Evolutionary conservation across 2,888 invertebrate species (phyloP), one percentile per base, ranked within the genome.

Genomic region (Drosophila sordidula): DNA sequence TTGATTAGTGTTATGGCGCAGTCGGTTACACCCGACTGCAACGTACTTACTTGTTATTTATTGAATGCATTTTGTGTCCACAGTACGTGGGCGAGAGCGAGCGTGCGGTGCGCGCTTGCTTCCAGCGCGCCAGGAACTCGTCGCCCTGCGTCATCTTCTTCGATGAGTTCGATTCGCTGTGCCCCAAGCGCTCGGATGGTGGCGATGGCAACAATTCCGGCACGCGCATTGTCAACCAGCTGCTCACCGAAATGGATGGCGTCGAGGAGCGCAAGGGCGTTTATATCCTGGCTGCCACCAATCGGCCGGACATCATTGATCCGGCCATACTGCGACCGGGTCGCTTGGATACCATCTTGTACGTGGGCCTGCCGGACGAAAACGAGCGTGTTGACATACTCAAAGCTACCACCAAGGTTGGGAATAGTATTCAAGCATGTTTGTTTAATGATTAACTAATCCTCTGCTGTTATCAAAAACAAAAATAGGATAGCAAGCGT

Each of bases 11-110:
- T n/a, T n/a, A n/a, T n/a, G n/a, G n/a, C n/a, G n/a, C n/a, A n/a
- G n/a, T n/a, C n/a, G n/a, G n/a, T n/a, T n/a, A n/a, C n/a, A n/a
- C n/a, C n/a, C n/a, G n/a, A n/a, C n/a, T n/a, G n/a, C n/a, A n/a
- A n/a, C 22, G 26, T 29, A 6, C 26, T 8, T 26, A 26, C 22
- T 26, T 29, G 26, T 29, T 29, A 29, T 1, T 29, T 8, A 29
- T 22, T 29, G 3, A 14, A 41, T 66, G 6, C 0, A n/a, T n/a
- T 6, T 32, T 39, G 4, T 0, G 2, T 76, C 92, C 91, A 0
- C 81, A 96, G 97, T 99, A 99, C 92, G 98, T 99, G 16, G 99
- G 99, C 65, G 99, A 99, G 93, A 99, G 98, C 92, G 99, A 99
- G 92, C 94, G 97, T 80, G 98, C 98, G 0, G 98, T 99, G 0